Evolutionary conservation across 1,140 invertebrate species (phyloP), one percentile per base, ranked within the genome.

Genomic region (Charaxes varanes): DNA sequence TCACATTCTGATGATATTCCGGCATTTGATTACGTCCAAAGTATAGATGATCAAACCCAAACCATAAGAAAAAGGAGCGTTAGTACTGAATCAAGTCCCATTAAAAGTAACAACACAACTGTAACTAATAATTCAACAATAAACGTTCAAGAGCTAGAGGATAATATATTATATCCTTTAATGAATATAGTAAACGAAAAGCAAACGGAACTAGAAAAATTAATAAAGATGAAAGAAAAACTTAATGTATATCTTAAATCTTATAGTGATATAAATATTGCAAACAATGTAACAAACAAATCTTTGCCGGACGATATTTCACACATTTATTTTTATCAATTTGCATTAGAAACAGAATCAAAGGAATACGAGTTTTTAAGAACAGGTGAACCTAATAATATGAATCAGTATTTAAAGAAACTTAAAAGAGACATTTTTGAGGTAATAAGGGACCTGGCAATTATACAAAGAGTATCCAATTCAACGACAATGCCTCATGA

Each of bases 401-500:
- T 58, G 8, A 42, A 65, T 4, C 58, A 57, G 14, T 60, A 57
- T 19, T 6, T 60, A 12, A 16, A 31, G 19, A 72, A 72, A 57
- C 24, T 70, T 13, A 62, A 66, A 54, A 32, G n/a, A 2, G 66
- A 76, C 37, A 56, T 70, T 6, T 50, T 58, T 14, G 53, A 58
- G 43, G 68, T 66, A 2, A 40, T 70, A 16, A 46, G 14, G 35
- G 59, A 68, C 32, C 24, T 70, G 6, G 12, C 37, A 12, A 13
- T 7, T 4, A 56, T 72, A 19, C 48, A 62, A 50, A 61, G 21
- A 24, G 3, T 36, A 2, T 11, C 24, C 2, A 37, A 48, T 30
- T n/a, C n/a, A n/a, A 19, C 23, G 6, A 32, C 45, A 7, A 17
- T 68, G 0, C 45, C 60, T 5, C 23, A 45, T 5, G 48, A 66